These are phyloP conservation scores for Mionectes olivaceus DNA, from an alignment of 2,797 vertebrate species.

Conservation along the genomic window DNA sequence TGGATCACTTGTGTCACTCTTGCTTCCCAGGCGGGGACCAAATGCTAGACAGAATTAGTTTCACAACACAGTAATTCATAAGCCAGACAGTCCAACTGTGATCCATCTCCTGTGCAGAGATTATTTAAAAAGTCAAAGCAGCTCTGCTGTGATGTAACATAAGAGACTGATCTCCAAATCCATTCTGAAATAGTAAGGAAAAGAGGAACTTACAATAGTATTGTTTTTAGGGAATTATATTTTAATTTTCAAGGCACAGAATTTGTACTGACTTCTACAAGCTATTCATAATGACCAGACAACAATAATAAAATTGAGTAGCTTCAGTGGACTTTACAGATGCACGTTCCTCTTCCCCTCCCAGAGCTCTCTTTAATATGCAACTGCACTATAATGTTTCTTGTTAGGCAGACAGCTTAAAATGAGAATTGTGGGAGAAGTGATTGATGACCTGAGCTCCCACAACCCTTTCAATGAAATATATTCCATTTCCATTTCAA, in stretches of 20 bases:
- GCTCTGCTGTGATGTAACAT: background rate
- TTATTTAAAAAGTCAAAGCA: slow-evolving; percentile 17
- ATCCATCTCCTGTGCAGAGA: background rate
- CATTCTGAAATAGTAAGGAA: background rate
- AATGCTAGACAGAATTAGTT: slow-evolving; percentile 39
- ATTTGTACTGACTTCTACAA: background rate
- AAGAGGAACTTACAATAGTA: background rate
- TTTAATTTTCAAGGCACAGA: background rate
- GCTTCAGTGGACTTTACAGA: background rate
- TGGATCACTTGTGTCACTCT: slow-evolving; percentile 26
- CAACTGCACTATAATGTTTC: slow-evolving; percentile 25
- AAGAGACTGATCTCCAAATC: background rate
- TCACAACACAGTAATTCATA: slow-evolving; percentile 25
- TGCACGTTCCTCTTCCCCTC: background rate
- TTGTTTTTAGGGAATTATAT: background rate
- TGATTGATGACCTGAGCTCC: slow-evolving; percentile 51
- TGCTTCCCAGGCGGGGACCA: slow-evolving; percentile 45
- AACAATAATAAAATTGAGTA: background rate
- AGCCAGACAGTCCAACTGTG: slow-evolving; percentile 42
- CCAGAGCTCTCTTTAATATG: background rate
- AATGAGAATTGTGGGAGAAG: slow-evolving; percentile 42
- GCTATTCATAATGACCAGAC: background rate
- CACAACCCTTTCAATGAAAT: slow-evolving; percentile 29
- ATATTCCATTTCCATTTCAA: slow-evolving; percentile 52
- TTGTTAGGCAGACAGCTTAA: slow-evolving; percentile 53